Conservation (phyloP, 2,888 invertebrate species). For the Phoronis australis region DNA sequence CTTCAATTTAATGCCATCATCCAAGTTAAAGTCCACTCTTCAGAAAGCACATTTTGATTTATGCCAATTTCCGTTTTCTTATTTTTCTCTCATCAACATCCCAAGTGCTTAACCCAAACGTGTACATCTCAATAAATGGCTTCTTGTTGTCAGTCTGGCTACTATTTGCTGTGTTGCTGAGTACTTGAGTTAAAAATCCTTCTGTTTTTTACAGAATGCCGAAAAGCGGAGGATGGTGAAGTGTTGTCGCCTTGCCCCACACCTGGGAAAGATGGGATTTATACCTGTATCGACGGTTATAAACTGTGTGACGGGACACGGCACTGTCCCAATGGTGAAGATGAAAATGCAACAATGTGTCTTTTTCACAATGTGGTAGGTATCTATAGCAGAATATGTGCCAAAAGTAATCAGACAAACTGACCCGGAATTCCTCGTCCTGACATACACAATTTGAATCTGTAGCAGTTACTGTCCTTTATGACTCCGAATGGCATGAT, state of each 20-base stretch:
- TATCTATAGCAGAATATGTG: background rate
- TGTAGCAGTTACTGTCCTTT: background rate
- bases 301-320: conserved; percentile 14
- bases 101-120: too few species aligned
- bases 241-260: conserved; percentile 14
- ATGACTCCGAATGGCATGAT: background rate
- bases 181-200: too few species aligned
- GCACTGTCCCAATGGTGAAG: conserved; percentile 21
- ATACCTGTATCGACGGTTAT: conserved; percentile 17
- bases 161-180: too few species aligned
- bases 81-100: too few species aligned
- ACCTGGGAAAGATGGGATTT: conserved; percentile 10
- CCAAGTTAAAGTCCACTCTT: too few species aligned
- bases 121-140: too few species aligned
- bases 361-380: conserved; percentile 23
- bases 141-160: too few species aligned
- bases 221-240: background rate
- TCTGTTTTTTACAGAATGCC: background rate
- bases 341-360: conserved; percentile 21
- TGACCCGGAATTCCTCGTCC: too few species aligned
- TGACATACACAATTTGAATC: background rate
- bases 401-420: too few species aligned
- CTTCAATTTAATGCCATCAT: too few species aligned
- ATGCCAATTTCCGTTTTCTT: too few species aligned
- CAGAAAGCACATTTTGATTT: too few species aligned